Base-by-base conservation (phyloP, 2,888 invertebrate species). In the Sinotaia quadrata region DNA sequence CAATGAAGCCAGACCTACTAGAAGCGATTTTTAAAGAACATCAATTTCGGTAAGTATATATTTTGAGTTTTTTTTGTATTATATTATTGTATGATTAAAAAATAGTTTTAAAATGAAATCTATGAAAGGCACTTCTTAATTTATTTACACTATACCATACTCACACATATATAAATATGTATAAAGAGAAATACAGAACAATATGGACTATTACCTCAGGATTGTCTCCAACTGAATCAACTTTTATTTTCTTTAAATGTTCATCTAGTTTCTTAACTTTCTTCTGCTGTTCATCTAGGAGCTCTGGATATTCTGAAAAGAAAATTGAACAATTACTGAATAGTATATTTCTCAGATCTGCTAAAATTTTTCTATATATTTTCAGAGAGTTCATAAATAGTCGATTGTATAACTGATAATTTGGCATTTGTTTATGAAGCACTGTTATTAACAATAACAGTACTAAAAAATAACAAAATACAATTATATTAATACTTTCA, bases 221-320 rank as follows among this genome's bases (percentile, higher is more conserved):
- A n/a, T 65, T 65, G 29, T 65, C 65, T 52, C 65, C 65, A 8
- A 44, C 33, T 31, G 65, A 65, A 24, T 65, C 54, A 3, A 65
- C 65, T 21, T 21, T 37, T 29, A 65, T 52, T 8, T 65, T 56
- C 34, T 56, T 65, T 36, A 65, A 33, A 34, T 54, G 44, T 5
- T 56, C 65, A 44, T 65, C 56, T n/a, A 65, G 65, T 21, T 65
- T 56, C n/a, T 21, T 18, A 33, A 56, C 29, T 24, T 65, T 65
- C 54, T 31, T 44, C 41, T 65, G 29, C 8, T 65, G 65, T 0
- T 65, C 65, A 18, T 56, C 41, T 33, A 41, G 24, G 21, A 56
- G 24, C 37, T 65, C 65, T 44, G 41, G 56, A 33, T 56, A 47
- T 15, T 41, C 65, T 65, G 44, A 7, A 54, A 54, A 54, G 10